Base-by-base conservation (phyloP, 2,888 invertebrate species). In the Troilus luridus region DNA sequence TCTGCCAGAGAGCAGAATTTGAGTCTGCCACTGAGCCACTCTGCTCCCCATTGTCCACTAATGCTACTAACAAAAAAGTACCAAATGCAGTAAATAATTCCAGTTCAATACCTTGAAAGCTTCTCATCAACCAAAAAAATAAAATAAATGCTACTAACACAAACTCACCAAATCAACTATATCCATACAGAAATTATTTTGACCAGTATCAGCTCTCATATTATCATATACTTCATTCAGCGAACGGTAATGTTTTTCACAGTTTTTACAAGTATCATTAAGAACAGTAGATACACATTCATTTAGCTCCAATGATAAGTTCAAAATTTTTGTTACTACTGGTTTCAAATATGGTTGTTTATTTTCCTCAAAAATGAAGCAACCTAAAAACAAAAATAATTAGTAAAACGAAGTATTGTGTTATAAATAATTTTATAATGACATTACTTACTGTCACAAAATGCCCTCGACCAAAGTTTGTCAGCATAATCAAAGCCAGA, bases 141-240 rank as follows among this genome's bases (percentile, higher is more conserved):
- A 10, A 67, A 67, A 67, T 24, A 24, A 14, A 67, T 10, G 24
- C 10, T 67, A 67, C 11, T 67, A 10, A 67, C 24, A 67, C n/a
- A 59, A 64, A 94, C 95, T 95, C 94, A 96, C 96, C 92, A 95
- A 94, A 94, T 96, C 96, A 2, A 96, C 96, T 92, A 96, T 95
- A 93, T 96, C 96, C 95, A 96, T 96, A 93, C 96, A 96, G 91
- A 96, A 94, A 91, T 95, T 96, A 93, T 95, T 95, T 91, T 95
- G 94, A 91, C 95, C 96, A 93, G 95, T 95, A 91, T 94, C 94
- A 93, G 95, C 95, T 92, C 94, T 96, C 91, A 96, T 94, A 60
- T 95, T 94, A 93, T 95, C 95, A 93, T 96, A 96, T 93, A 95
- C 96, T 88, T 94, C 93, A 93, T 96, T 96, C 92, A 96, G 93